phyloP scores from a whole-genome alignment of 2,113 vertebrate genomes.

The Cheirogaleus medius region DNA sequence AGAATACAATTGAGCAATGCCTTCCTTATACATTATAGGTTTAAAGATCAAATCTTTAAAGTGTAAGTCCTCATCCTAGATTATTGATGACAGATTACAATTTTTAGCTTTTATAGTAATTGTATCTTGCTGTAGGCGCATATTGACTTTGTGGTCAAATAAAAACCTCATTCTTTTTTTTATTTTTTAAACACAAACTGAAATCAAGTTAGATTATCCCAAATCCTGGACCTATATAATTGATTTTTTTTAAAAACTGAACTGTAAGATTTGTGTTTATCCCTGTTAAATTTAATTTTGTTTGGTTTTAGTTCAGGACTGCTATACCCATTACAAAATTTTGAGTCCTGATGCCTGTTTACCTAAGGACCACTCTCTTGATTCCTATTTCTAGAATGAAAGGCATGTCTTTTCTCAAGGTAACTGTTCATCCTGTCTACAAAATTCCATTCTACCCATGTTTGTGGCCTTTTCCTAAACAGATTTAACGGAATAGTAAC shows the following conservation, averaged over 20 bases:
- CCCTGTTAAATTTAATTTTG: neutral
- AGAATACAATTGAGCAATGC: neutral
- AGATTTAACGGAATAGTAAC: neutral
- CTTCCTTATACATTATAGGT: neutral
- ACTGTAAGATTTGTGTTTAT: conserved; percentile 14
- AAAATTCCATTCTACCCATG: neutral
- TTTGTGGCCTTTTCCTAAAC: neutral
- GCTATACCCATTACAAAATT: conserved; percentile 1
- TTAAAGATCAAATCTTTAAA: neutral
- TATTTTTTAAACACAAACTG: neutral
- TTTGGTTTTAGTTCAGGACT: neutral
- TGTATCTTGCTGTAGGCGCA: neutral
- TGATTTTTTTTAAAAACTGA: neutral
- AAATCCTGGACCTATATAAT: neutral
- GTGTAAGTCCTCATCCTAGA: neutral
- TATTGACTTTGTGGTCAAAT: neutral
- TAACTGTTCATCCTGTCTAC: neutral
- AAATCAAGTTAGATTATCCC: neutral
- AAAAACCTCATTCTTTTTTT: neutral
- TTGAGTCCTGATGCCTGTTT: neutral
- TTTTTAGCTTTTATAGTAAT: conserved; percentile 24
- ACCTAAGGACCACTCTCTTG: neutral
- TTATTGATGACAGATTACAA: neutral
- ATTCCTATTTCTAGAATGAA: conserved; percentile 12
- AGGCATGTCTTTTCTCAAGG: neutral